phyloP scores from a whole-genome alignment of 2,888 invertebrate genomes.

The Habroteleia sp. region DNA sequence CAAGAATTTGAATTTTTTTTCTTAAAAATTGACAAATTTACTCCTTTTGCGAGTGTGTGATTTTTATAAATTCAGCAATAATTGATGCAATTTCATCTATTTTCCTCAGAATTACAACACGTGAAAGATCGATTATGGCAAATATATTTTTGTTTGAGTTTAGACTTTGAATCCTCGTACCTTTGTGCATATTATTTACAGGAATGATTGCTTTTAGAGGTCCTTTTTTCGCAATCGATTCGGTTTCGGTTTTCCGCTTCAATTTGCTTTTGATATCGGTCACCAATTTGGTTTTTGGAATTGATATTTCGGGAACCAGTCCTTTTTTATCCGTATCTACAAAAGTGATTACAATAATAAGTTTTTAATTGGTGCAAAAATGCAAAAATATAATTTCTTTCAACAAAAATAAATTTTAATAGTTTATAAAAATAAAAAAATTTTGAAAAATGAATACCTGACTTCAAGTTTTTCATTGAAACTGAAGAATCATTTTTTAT shows the following conservation, averaged over 20 bases:
- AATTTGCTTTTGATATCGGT: slow-evolving; percentile 45
- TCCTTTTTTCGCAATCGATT: slow-evolving; percentile 70
- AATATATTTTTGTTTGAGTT: no score
- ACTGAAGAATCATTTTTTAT: not conserved
- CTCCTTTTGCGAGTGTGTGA: no score
- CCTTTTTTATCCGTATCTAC: slow-evolving; percentile 34
- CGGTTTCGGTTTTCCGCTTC: slow-evolving; percentile 38
- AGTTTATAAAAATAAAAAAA: not conserved
- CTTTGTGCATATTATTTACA: slow-evolving; percentile 74
- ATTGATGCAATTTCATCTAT: no score
- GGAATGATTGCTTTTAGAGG: slow-evolving; percentile 78
- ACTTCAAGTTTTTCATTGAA: slow-evolving; percentile 3
- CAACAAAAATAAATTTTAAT: not conserved
- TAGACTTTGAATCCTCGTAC: slow-evolving; percentile 38
- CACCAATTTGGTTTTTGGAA: slow-evolving; percentile 36
- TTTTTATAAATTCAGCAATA: no score
- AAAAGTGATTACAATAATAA: no score
- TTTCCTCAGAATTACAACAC: no score
- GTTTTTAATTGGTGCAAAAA: no score
- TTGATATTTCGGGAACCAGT: slow-evolving; percentile 22
- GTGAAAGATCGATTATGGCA: no score
- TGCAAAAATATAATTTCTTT: no score
- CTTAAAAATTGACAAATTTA: no score
- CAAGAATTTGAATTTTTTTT: no score
- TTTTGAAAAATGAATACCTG: no score